Conservation (phyloP, 2,888 invertebrate species). For the Strigamia maritima region DNA sequence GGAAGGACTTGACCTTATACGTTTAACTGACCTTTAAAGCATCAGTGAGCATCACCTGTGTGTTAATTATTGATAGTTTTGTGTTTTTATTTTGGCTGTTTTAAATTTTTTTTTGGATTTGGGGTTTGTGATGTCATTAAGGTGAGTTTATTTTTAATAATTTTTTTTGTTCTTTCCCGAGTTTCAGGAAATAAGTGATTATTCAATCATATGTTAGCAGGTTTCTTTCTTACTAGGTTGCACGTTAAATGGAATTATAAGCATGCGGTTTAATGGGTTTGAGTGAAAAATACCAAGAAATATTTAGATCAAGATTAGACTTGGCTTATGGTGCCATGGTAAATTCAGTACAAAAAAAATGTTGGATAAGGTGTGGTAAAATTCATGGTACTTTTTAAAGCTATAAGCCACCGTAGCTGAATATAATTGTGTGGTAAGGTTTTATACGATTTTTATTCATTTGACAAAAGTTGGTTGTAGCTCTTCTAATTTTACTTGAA, state of each 20-base stretch:
- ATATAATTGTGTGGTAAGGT: no score
- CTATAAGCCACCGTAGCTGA: no score
- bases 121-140: background rate
- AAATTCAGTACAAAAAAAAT: background rate
- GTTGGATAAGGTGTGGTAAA: no score
- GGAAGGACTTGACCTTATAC: background rate
- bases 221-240: constrained; percentile 15
- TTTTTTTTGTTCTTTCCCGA: background rate
- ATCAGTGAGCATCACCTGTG: background rate
- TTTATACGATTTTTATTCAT: no score
- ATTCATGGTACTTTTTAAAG: no score
- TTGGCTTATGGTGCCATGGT: background rate
- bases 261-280: background rate
- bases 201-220: background rate
- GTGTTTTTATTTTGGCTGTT: background rate
- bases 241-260: background rate
- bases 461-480: no score
- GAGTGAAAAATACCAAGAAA: background rate
- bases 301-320: constrained; percentile 2
- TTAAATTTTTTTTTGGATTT: background rate
- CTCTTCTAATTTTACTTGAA: no score
- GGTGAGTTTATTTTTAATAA: background rate
- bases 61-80: no score
- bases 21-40: background rate
- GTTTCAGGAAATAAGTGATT: background rate